Conservation (phyloP, 2,888 invertebrate genomes). For the Lithosia quadra region DNA sequence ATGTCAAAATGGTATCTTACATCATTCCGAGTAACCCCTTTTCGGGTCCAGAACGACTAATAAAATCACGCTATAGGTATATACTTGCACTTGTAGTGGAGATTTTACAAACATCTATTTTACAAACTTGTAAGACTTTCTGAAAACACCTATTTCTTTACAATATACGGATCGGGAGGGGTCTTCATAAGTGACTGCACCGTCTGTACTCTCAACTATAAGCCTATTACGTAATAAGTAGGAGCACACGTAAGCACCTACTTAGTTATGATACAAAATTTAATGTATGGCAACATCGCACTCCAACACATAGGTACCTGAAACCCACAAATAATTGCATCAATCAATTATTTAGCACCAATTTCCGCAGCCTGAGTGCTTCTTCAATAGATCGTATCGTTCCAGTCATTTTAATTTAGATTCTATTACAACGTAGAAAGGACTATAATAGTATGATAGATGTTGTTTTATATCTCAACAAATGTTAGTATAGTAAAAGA, state of each 20-base stretch:
- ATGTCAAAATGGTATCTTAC: no score
- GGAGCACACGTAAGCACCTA: neutral
- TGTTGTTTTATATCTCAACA: neutral
- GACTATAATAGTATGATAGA: neutral
- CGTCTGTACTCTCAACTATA: neutral
- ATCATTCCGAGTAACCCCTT: no score
- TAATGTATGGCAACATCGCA: neutral
- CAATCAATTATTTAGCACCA: slow-evolving; percentile 41
- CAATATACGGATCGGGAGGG: no score
- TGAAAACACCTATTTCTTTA: no score
- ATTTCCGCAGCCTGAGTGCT: slow-evolving; percentile 38
- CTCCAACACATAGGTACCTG: slow-evolving; percentile 8
- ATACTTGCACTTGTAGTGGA: no score
- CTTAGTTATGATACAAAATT: neutral
- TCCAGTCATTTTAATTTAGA: slow-evolving; percentile 1
- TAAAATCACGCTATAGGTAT: no score
- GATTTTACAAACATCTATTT: no score
- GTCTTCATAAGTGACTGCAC: no score
- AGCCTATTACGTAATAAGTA: neutral
- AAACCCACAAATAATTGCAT: slow-evolving; percentile 36
- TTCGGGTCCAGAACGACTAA: no score
- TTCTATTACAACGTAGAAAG: neutral
- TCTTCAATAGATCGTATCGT: slow-evolving; percentile 24
- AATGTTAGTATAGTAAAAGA: neutral
- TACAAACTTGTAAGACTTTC: no score